A percentile compares a stretch with the other conserved stretches of the same genome.
Evolutionary conservation across 2,888 invertebrate species (phyloP).

Genomic region (Autographa gamma): DNA sequence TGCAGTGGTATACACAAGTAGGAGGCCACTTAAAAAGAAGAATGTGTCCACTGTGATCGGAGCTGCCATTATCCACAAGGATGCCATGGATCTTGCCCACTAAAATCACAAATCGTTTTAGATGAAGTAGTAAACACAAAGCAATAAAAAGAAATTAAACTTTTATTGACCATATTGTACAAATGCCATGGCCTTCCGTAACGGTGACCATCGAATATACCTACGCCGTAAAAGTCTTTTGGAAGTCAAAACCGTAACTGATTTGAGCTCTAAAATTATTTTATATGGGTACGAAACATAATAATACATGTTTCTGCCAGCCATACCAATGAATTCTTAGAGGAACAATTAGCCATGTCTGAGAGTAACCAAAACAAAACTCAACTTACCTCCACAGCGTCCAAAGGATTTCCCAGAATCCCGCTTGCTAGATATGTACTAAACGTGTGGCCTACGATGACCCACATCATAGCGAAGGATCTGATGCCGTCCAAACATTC

Average conservation of each 20-base stretch:
- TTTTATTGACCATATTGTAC: too few relatives aligned
- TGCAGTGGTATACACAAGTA: constrained; percentile 76
- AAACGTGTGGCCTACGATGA: constrained; percentile 81
- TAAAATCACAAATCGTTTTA: constrained; percentile 55
- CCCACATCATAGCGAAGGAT: constrained; percentile 85
- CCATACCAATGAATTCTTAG: too few relatives aligned
- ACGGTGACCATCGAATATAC: too few relatives aligned
- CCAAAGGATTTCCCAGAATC: constrained; percentile 65
- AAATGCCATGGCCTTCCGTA: too few relatives aligned
- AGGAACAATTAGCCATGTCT: too few relatives aligned
- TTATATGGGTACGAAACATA: too few relatives aligned
- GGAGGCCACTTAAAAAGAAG: constrained; percentile 81
- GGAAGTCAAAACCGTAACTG: too few relatives aligned
- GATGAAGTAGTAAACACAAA: background rate
- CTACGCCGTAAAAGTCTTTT: too few relatives aligned
- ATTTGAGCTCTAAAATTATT: too few relatives aligned
- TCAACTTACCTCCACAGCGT: constrained; percentile 62
- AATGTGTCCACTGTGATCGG: constrained; percentile 91
- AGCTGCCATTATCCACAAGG: constrained; percentile 77
- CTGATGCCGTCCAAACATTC: constrained; percentile 85
- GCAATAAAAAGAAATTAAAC: too few relatives aligned
- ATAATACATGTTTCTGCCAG: too few relatives aligned
- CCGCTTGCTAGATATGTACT: constrained; percentile 51
- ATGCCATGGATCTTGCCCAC: constrained; percentile 70
- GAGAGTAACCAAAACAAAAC: background rate